Base-by-base conservation (phyloP, 2,113 vertebrate species). In the Phalacrocorax carbo region DNA sequence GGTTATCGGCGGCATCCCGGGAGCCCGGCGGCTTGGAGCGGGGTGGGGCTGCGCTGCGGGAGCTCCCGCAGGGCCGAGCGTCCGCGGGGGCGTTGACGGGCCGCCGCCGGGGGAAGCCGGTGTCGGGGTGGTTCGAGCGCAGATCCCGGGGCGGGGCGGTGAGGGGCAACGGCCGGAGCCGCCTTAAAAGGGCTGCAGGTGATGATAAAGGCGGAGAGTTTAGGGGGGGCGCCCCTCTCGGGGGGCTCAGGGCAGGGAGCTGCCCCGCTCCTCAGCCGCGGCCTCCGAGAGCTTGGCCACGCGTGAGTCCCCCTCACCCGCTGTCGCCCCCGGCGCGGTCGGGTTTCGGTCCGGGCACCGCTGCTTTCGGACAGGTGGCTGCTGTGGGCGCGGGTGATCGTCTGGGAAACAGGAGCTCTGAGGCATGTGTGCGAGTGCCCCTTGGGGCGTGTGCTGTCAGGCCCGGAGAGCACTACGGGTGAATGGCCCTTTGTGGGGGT, bases 261-360 rank as follows among this genome's bases (percentile, higher is more conserved):
- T 36, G 48, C 48, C 42, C 5, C 3, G 2, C 57, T 19, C 29
- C 27, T 9, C 27, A 2, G 29, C 10, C 48, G 4, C 12, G 6
- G 5, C 27, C 29, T 20, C 69, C 0, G 3, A 51, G 48, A 26
- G 51, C 25, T 13, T 2, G 9, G 7, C 44, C 72, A 11, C 15
- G 0, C 15, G 2, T 2, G 26, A 23, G 18, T 5, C 55, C 38
- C 15, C 5, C 27, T 26, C 12, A 34, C 6, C 40, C 19, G 0
- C 12, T 3, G n/a, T 6, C 38, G 2, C 3, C 27, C 19, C 3
- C 36, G 5, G 51, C 0, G 0, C 36, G 26, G 20, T 0, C 2
- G 9, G 38, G 8, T 7, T 48, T 42, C 52, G 36, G 30, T 58
- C 30, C 15, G 20, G 60, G 2, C 26, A 3, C 34, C 12, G 48